Evolutionary conservation across 1,140 invertebrate species (phyloP).

Genomic region (Babylonia areolata): DNA sequence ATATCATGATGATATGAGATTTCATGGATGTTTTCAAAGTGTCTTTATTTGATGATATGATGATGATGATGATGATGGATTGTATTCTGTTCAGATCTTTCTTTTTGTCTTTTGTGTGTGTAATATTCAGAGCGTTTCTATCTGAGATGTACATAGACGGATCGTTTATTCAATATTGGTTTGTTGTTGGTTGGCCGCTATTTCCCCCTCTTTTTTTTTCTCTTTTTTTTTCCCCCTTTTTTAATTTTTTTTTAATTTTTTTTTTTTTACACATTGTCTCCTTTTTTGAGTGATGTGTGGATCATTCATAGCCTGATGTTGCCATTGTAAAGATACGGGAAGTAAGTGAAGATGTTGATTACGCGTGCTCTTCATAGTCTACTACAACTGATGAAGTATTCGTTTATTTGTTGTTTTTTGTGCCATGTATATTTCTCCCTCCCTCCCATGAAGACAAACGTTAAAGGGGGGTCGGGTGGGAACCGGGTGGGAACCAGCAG

Average conservation of each 20-base stretch:
- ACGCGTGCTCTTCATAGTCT: no score
- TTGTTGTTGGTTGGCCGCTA: neutral
- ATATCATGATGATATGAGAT: slow-evolving; percentile 42
- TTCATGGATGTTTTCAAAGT: slow-evolving; percentile 34
- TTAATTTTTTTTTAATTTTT: neutral
- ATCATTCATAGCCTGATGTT: neutral
- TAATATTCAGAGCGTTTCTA: neutral
- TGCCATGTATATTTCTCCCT: no score
- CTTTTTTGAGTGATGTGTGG: neutral
- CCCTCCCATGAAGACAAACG: no score
- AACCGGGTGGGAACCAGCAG: no score
- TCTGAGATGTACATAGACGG: neutral
- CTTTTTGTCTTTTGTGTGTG: neutral
- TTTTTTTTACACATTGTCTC: neutral
- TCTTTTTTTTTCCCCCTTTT: neutral
- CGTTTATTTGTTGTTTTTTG: no score
- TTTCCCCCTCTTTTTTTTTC: neutral
- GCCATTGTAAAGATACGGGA: neutral
- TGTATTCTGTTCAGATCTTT: neutral
- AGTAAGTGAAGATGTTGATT: no score
- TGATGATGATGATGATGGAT: slow-evolving; percentile 7
- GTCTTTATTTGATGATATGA: slow-evolving; percentile 21
- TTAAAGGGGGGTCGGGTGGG: no score
- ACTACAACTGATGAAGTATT: no score
- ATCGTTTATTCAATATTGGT: neutral